These are phyloP conservation scores for Nephrotoma appendiculata DNA, from an alignment of 2,888 invertebrate genomes.

Conservation along the genomic window DNA sequence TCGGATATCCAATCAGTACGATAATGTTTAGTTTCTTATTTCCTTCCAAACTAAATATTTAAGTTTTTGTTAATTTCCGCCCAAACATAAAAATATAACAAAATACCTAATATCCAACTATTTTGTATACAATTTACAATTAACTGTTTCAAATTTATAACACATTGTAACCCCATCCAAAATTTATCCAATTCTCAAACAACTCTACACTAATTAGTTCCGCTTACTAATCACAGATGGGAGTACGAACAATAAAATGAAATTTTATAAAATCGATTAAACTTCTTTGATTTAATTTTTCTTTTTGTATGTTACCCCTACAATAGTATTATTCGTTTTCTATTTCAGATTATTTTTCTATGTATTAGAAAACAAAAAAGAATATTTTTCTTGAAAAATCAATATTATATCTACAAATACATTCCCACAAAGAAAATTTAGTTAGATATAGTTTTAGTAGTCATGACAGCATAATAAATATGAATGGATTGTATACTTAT, in stretches of 20 bases:
- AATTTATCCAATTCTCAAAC: neutral
- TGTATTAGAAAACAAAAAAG: neutral
- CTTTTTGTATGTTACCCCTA: neutral
- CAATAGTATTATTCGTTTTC: neutral
- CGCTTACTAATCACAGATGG: neutral
- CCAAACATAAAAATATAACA: too few species aligned
- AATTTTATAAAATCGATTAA: neutral
- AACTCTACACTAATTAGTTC: neutral
- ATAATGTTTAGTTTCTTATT: too few species aligned
- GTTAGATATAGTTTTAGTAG: neutral
- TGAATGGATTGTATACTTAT: neutral
- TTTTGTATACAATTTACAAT: too few species aligned
- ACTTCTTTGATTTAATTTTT: neutral
- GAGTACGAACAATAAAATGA: neutral
- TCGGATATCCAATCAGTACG: too few species aligned
- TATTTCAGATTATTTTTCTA: neutral
- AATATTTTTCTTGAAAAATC: neutral
- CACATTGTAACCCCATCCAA: neutral
- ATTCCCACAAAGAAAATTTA: neutral
- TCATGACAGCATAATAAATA: neutral
- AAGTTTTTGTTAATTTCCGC: too few species aligned
- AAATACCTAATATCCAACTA: too few species aligned
- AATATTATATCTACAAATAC: neutral
- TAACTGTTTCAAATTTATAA: too few species aligned
- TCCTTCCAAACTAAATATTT: too few species aligned